phyloP scores from a whole-genome alignment of 2,797 vertebrate species.

The Halcyon chelicuti region DNA sequence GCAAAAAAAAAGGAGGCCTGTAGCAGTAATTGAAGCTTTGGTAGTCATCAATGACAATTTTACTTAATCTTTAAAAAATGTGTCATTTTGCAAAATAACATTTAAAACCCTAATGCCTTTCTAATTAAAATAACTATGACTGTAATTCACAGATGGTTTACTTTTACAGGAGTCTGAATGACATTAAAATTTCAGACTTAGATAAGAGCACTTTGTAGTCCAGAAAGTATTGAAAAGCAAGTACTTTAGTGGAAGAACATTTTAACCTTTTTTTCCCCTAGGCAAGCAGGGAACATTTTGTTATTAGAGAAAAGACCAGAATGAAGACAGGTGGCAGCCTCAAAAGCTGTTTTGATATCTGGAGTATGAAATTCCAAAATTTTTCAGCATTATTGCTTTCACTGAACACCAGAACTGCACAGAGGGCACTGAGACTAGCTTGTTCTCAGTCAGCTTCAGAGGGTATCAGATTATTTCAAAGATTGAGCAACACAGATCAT shows the following conservation, averaged over 20 bases:
- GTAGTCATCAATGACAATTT: slow-evolving; percentile 73
- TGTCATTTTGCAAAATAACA: slow-evolving; percentile 70
- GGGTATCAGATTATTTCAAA: neutral
- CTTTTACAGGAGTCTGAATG: slow-evolving; percentile 63
- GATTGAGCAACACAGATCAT: neutral
- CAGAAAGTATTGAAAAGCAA: neutral
- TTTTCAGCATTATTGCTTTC: neutral
- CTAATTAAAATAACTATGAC: slow-evolving; percentile 71
- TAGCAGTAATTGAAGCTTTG: slow-evolving; percentile 47
- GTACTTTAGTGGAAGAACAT: neutral
- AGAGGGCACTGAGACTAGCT: neutral
- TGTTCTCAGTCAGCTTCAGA: neutral
- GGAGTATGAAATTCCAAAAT: neutral
- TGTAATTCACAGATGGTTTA: slow-evolving; percentile 75
- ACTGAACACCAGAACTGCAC: neutral
- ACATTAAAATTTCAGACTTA: slow-evolving; percentile 64
- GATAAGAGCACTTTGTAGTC: slow-evolving; percentile 40
- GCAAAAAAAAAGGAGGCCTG: neutral
- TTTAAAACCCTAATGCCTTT: slow-evolving; percentile 60
- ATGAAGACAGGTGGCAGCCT: neutral
- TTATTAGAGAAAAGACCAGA: neutral
- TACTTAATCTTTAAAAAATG: slow-evolving; percentile 64
- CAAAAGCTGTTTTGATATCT: neutral
- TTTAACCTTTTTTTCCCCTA: neutral
- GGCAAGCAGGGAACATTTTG: slow-evolving; percentile 10